phyloP scores from a whole-genome alignment of 2,797 vertebrate species.

The Balearica regulorum region DNA sequence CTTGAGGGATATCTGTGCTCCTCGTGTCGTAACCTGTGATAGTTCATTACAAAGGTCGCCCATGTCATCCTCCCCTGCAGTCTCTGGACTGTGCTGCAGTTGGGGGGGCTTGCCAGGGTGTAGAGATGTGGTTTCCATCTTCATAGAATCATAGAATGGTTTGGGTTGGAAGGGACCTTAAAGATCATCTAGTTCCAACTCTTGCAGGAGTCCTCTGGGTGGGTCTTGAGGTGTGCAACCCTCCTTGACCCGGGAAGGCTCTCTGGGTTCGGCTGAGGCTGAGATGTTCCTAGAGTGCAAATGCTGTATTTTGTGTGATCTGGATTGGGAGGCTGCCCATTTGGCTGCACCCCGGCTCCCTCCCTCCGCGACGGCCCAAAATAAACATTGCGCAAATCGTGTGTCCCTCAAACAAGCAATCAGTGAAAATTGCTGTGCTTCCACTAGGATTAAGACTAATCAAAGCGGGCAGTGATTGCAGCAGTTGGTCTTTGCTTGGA shows the following conservation, averaged over 20 bases:
- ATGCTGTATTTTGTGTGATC: background rate
- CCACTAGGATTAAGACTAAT: slow-evolving; percentile 45
- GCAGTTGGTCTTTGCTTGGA: background rate
- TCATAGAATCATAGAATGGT: too few species aligned
- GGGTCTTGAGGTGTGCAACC: rapidly evolving
- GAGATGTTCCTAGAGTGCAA: slow-evolving; percentile 43
- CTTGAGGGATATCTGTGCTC: background rate
- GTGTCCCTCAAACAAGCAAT: slow-evolving; percentile 32
- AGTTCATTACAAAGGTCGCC: rapidly evolving
- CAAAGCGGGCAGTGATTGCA: slow-evolving; percentile 28
- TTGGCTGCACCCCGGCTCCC: background rate
- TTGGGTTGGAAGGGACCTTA: too few species aligned
- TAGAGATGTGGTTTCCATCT: background rate
- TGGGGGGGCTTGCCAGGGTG: background rate
- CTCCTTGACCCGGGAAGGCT: rapidly evolving
- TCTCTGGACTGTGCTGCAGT: background rate
- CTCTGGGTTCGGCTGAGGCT: background rate
- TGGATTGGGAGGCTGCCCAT: background rate
- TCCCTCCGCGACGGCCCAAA: background rate
- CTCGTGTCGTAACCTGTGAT: background rate
- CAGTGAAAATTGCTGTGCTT: slow-evolving; percentile 21
- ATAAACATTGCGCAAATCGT: slow-evolving; percentile 37
- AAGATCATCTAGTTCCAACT: too few species aligned
- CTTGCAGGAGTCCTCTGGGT: background rate
- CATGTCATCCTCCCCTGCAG: background rate